Evolutionary conservation across 2,888 invertebrate species (phyloP), one percentile per base, ranked within the genome.

Genomic region (Linhomoeus sp.): DNA sequence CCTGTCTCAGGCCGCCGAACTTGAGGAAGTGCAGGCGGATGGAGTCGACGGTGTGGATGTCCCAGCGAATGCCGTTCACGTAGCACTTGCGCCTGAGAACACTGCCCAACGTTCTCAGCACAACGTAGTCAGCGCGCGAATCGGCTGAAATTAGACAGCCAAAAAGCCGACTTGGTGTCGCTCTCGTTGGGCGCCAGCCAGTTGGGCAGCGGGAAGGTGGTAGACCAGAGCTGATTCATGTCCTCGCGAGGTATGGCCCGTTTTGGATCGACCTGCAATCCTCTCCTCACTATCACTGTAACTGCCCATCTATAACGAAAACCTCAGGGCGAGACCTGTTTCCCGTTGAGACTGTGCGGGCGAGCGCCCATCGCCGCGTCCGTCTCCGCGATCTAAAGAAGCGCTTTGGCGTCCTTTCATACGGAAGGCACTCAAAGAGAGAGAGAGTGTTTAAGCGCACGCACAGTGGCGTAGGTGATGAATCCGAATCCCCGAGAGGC

Each of bases 231-330:
- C 29, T 29, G 29, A 12, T 12, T 51, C 62, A 62, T 62, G 45
- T 62, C 61, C 44, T 62, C 62, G 23, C 61, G 53, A n/a, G 62
- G 61, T 48, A 62, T 62, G 1, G 62, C 62, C 40, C 61, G 53
- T 42, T 61, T 61, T 15, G 61, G 59, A 45, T 61, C 61, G 12
- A 61, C 60, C 12, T 29, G 29, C 29, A 29, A 12, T 5, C 7
- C 29, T 12, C 7, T 12, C 7, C 29, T 29, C 7, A 12, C 7
- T 29, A 29, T n/a, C n/a, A n/a, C n/a, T n/a, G n/a, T n/a, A n/a
- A n/a, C n/a, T n/a, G n/a, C n/a, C n/a, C n/a, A n/a, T n/a, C n/a
- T n/a, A n/a, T n/a, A n/a, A n/a, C n/a, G n/a, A n/a, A n/a, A n/a
- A n/a, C n/a, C n/a, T n/a, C n/a, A n/a, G n/a, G n/a, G n/a, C 5